Evolutionary conservation across 2,797 vertebrate genomes (phyloP).

Genomic region (Carapus acus): DNA sequence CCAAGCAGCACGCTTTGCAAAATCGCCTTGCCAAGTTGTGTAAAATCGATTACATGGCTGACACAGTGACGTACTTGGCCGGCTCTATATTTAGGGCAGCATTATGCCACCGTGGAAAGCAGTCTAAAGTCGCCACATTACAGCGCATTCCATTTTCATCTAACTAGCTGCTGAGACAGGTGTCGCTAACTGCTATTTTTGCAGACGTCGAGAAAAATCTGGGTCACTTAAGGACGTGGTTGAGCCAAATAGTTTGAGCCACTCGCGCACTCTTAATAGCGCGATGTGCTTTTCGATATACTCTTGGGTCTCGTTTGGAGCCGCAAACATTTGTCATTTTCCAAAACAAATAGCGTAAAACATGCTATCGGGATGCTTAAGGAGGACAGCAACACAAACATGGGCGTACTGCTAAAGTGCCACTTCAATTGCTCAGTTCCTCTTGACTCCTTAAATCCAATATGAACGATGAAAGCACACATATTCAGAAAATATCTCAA

Average conservation of each 20-base stretch:
- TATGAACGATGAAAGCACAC: slow-evolving; percentile 14
- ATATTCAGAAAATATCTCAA: slow-evolving; percentile 7
- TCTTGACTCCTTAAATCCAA: slow-evolving; percentile 14
- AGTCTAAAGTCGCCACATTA: slow-evolving; percentile 16
- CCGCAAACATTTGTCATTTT: slow-evolving; percentile 13
- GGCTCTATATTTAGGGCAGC: slow-evolving; percentile 14
- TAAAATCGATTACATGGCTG: slow-evolving; percentile 29
- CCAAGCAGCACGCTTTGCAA: not conserved
- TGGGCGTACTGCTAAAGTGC: slow-evolving; percentile 9
- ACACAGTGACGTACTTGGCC: slow-evolving; percentile 22
- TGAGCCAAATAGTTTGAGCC: slow-evolving; percentile 33
- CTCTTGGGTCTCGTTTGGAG: not conserved
- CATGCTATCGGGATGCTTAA: slow-evolving; percentile 7
- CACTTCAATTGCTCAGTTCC: not conserved
- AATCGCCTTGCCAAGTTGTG: slow-evolving; percentile 13
- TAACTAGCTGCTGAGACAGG: slow-evolving; percentile 2
- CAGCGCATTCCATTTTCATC: slow-evolving; percentile 17
- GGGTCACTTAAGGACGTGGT: slow-evolving; percentile 23
- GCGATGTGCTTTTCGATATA: slow-evolving; percentile 5
- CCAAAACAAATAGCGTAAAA: not conserved
- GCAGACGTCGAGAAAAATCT: slow-evolving; percentile 10
- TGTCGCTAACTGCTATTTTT: slow-evolving; percentile 15
- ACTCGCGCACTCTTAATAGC: slow-evolving; percentile 1
- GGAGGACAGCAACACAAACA: slow-evolving; percentile 17
- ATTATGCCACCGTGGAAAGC: slow-evolving; percentile 15